phyloP scores from a whole-genome alignment of 2,888 invertebrate genomes.

The Dynastes grantii region DNA sequence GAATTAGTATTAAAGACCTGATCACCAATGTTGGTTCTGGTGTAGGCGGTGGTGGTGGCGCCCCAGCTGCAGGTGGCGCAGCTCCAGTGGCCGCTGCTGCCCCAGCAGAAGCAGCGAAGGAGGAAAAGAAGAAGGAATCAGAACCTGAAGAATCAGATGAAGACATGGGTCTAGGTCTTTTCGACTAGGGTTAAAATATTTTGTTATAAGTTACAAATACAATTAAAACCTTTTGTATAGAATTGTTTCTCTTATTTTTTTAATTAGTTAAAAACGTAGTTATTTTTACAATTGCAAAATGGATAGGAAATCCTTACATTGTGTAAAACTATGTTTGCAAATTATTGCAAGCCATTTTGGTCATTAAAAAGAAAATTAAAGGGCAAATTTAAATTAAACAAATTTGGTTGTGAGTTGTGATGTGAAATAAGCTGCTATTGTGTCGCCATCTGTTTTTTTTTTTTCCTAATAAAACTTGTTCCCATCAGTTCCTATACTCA shows the following conservation, averaged over 20 bases:
- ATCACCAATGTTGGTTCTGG: constrained; percentile 95
- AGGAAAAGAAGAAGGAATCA: constrained; percentile 86
- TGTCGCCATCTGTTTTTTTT: no score
- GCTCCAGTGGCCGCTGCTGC: constrained; percentile 79
- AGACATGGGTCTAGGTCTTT: constrained; percentile 95
- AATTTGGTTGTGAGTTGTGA: no score
- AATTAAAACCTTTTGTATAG: constrained; percentile 39
- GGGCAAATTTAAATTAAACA: no score
- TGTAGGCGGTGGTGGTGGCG: constrained; percentile 86
- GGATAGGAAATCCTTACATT: no score
- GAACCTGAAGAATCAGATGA: constrained; percentile 88
- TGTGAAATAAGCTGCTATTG: no score
- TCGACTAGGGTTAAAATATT: constrained; percentile 72
- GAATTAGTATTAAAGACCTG: constrained; percentile 92
- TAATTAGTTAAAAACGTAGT: no score
- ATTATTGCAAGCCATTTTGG: no score
- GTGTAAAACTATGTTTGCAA: no score
- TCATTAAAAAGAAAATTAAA: no score
- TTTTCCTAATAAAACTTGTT: no score
- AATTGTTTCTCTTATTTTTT: not conserved
- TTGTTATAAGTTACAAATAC: constrained; percentile 33
- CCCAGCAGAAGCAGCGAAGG: constrained; percentile 76
- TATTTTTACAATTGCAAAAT: no score
- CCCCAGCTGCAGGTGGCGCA: constrained; percentile 76
- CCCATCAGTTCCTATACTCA: no score